Conservation (phyloP, 2,888 invertebrate species). For the Polyploca ridens region DNA sequence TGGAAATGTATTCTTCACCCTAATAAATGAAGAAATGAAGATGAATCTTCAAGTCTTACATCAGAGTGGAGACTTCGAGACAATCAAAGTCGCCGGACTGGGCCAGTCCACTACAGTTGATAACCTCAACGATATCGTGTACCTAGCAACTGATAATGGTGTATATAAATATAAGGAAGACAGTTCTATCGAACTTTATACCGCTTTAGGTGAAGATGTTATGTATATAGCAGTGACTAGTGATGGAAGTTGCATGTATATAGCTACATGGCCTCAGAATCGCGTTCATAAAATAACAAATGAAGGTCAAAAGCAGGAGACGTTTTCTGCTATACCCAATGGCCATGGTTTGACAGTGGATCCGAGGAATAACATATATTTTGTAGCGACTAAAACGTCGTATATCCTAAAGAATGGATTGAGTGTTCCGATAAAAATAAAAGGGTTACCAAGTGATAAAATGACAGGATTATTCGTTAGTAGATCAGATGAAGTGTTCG, state of each 20-base stretch:
- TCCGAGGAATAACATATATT: conserved; percentile 71
- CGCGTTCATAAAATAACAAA: conserved; percentile 69
- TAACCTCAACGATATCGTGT: conserved; percentile 76
- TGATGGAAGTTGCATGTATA: conserved; percentile 66
- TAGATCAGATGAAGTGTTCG: conserved; percentile 68
- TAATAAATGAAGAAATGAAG: conserved; percentile 74
- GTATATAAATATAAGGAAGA: conserved; percentile 75
- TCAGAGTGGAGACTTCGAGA: conserved; percentile 60
- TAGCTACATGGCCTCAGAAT: conserved; percentile 79
- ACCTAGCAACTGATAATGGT: conserved; percentile 77
- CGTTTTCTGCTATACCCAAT: conserved; percentile 66
- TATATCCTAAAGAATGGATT: conserved; percentile 65
- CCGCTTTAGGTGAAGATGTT: conserved; percentile 73
- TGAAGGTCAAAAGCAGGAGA: conserved; percentile 64
- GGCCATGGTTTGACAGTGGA: conserved; percentile 75
- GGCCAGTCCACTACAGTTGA: conserved; percentile 76
- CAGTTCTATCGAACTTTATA: conserved; percentile 58
- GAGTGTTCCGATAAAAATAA: conserved; percentile 68
- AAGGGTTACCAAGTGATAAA: conserved; percentile 66
- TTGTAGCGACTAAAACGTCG: conserved; percentile 70
- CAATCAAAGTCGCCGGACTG: conserved; percentile 68
- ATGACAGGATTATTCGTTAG: conserved; percentile 73
- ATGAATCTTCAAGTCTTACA: conserved; percentile 68
- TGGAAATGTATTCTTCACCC: conserved; percentile 67
- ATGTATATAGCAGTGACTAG: conserved; percentile 71